Percentiles rank a stretch among this genome's conserved stretches.
phyloP scores from a whole-genome alignment of 2,888 invertebrate species.

The Euclidia mi region DNA sequence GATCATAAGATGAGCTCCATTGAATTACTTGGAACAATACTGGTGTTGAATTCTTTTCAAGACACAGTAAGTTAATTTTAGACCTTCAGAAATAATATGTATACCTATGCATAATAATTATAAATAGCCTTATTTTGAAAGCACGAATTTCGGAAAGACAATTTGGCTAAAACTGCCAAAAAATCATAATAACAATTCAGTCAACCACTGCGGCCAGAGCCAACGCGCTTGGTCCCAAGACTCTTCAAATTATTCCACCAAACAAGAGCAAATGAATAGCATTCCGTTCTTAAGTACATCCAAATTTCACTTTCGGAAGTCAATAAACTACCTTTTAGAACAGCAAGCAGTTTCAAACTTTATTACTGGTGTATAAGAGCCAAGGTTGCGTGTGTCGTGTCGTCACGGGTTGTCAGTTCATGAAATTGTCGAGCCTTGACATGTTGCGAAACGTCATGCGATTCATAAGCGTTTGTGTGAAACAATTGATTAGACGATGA shows the following conservation, averaged over 20 bases:
- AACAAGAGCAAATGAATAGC: constrained; percentile 2
- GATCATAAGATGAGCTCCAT: too few relatives aligned
- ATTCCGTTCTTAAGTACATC: constrained; percentile 1
- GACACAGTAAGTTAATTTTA: too few relatives aligned
- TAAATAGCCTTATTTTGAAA: too few relatives aligned
- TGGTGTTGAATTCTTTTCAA: too few relatives aligned
- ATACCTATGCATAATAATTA: too few relatives aligned
- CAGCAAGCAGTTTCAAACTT: constrained; percentile 12
- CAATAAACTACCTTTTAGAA: neutral
- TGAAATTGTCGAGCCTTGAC: constrained; percentile 75
- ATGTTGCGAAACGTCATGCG: constrained; percentile 49
- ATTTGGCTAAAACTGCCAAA: too few relatives aligned
- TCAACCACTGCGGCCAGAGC: neutral
- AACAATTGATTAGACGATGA: constrained; percentile 38
- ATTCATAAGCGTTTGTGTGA: constrained; percentile 44
- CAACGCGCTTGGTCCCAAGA: neutral
- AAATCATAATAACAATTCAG: too few relatives aligned
- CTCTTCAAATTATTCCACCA: neutral
- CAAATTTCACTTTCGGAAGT: constrained; percentile 12
- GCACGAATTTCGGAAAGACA: too few relatives aligned
- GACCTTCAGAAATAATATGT: too few relatives aligned
- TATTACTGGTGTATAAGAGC: constrained; percentile 23
- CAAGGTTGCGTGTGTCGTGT: constrained; percentile 28
- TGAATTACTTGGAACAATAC: too few relatives aligned
- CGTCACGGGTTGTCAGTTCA: constrained; percentile 63